These are phyloP conservation scores for Malurus elegans DNA, from an alignment of 2,113 vertebrate genomes.

Conservation along the genomic window DNA sequence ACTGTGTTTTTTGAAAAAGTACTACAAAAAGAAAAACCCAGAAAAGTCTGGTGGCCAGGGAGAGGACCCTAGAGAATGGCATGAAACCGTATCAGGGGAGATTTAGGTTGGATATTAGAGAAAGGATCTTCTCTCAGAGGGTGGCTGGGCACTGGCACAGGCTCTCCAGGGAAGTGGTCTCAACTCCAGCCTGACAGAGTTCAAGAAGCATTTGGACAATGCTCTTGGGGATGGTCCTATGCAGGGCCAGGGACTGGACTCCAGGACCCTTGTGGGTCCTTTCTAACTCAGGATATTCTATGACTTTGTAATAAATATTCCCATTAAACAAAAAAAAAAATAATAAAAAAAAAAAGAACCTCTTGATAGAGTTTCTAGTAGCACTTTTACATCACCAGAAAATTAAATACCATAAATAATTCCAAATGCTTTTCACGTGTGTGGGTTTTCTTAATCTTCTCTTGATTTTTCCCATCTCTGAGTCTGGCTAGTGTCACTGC, in stretches of 20 bases:
- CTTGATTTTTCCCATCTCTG: background rate
- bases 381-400: background rate
- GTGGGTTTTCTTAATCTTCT: background rate
- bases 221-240: background rate
- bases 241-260: background rate
- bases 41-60: background rate
- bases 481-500: background rate
- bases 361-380: background rate
- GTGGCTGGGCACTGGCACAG: background rate
- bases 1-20: background rate
- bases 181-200: background rate
- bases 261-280: background rate
- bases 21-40: background rate
- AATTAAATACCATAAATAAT: background rate
- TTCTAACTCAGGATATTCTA: background rate
- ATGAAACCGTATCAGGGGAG: rapidly evolving
- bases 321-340: background rate
- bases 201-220: background rate
- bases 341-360: background rate
- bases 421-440: background rate
- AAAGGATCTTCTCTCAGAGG: background rate
- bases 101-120: background rate
- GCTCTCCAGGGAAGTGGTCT: background rate
- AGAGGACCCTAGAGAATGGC: background rate
- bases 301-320: background rate